Evolutionary conservation across 1,140 invertebrate genomes (phyloP).

Genomic region (Bombus polaris): DNA sequence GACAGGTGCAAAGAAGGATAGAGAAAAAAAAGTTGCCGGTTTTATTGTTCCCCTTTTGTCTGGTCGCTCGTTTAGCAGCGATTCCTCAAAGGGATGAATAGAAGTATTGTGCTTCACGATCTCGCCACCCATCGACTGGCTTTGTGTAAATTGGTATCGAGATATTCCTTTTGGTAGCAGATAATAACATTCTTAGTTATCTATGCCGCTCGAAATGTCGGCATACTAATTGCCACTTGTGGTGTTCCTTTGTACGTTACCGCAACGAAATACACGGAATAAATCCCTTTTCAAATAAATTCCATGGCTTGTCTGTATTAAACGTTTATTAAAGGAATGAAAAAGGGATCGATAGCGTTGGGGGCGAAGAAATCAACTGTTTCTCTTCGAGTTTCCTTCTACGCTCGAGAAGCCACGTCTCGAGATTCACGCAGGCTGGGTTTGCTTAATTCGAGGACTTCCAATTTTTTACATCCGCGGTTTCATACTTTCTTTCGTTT

Average conservation of each 20-base stretch:
- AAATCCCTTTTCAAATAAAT: slow-evolving; percentile 23
- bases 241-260: slow-evolving; percentile 18
- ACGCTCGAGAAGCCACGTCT: background rate
- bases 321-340: slow-evolving; percentile 22
- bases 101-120: slow-evolving; percentile 31
- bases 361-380: background rate
- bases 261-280: background rate
- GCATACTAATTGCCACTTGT: slow-evolving; percentile 62
- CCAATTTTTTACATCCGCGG: background rate
- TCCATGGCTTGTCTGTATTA: background rate
- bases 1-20: slow-evolving; percentile 9
- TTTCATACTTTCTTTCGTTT: background rate
- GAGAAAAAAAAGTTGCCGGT: background rate
- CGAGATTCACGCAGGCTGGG: background rate
- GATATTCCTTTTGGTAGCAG: slow-evolving; percentile 45
- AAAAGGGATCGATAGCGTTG: background rate
- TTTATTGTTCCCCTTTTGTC: slow-evolving; percentile 42
- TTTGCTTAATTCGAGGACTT: background rate
- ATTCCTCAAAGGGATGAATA: slow-evolving; percentile 51
- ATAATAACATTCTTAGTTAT: slow-evolving; percentile 57
- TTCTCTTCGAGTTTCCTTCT: background rate
- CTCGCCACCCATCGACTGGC: background rate
- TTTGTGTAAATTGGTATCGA: slow-evolving; percentile 50
- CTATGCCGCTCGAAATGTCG: slow-evolving; percentile 40
- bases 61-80: slow-evolving; percentile 37